phyloP scores from a whole-genome alignment of 2,888 invertebrate species.

The Psococerastis gibbosa region DNA sequence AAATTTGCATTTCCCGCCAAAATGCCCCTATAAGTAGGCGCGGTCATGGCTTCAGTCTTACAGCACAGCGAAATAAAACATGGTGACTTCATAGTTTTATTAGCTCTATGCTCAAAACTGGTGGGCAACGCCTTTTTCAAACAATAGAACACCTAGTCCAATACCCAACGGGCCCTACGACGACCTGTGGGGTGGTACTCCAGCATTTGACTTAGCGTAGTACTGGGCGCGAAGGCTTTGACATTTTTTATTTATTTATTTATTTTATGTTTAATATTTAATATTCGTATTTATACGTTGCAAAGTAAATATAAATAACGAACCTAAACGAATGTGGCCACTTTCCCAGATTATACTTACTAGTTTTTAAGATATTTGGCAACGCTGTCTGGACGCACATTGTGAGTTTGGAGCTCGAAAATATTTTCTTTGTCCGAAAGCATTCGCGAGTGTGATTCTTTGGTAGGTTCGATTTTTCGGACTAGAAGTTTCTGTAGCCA shows the following conservation, averaged over 20 bases:
- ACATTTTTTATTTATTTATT: neutral
- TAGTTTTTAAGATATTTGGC: constrained; percentile 75
- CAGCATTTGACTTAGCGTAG: too few species aligned
- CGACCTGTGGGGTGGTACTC: too few species aligned
- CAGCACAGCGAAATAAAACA: too few species aligned
- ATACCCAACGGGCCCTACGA: too few species aligned
- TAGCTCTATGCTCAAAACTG: too few species aligned
- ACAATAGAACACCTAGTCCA: too few species aligned
- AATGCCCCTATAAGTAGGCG: too few species aligned
- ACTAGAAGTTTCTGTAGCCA: constrained; percentile 82
- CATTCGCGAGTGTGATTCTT: constrained; percentile 92
- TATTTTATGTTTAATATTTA: neutral
- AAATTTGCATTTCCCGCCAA: too few species aligned
- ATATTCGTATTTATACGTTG: neutral
- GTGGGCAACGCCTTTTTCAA: neutral
- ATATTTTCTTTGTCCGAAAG: constrained; percentile 90
- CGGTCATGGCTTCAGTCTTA: too few species aligned
- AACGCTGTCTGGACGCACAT: constrained; percentile 76
- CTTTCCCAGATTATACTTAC: too few species aligned
- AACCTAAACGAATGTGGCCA: too few species aligned
- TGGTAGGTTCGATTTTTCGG: constrained; percentile 80
- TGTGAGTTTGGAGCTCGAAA: constrained; percentile 88
- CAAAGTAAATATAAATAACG: neutral
- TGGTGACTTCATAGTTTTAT: too few species aligned
- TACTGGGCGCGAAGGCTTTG: neutral